Base-by-base conservation (phyloP, 1,140 invertebrate genomes). In the Steinernema khuongi region DNA sequence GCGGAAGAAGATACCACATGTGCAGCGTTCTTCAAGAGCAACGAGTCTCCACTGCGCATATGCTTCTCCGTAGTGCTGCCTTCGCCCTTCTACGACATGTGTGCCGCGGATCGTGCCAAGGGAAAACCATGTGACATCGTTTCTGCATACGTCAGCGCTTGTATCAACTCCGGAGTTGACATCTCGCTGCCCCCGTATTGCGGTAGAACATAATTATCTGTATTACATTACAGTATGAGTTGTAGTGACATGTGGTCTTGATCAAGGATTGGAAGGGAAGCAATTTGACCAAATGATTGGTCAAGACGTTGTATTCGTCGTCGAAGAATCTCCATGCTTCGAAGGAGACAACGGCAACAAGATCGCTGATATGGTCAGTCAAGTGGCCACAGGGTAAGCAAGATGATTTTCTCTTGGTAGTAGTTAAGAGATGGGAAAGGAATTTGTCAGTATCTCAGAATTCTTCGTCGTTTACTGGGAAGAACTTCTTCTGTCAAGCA, bases 241-340 rank as follows among this genome's bases (percentile, higher is more conserved):
- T 79, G 76, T 18, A 69, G 86, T 87, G 14, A 74, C 75, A 14
- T 87, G 86, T 67, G 80, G 82, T 32, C 71, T 85, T 31, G 77
- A 79, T 44, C 80, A 86, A 68, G 84, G 82, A 50, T 78, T 73
- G 1, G 60, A 74, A 68, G 2, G 83, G 83, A 70, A 85, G 86
- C 2, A 79, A 86, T 60, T 81, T 77, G 81, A 81, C 1, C 81
- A 79, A 1, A 80, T 81, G 41, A 91, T 91, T 0, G 89, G 44
- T 17, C 84, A 91, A 17, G 94, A 96, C 83, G 87, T 94, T 0
- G 91, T 95, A 31, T 92, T 96, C 82, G 90, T 95, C 50, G 88
- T 95, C 0, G 93, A 95, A 85, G 91, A 92, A 1, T 92, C 92
- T 79, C 85, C 87, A 1, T 95, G 93, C 82, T 94, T 94, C 86